phyloP scores from a whole-genome alignment of 2,113 vertebrate species.

The Thryonomys swinderianus region DNA sequence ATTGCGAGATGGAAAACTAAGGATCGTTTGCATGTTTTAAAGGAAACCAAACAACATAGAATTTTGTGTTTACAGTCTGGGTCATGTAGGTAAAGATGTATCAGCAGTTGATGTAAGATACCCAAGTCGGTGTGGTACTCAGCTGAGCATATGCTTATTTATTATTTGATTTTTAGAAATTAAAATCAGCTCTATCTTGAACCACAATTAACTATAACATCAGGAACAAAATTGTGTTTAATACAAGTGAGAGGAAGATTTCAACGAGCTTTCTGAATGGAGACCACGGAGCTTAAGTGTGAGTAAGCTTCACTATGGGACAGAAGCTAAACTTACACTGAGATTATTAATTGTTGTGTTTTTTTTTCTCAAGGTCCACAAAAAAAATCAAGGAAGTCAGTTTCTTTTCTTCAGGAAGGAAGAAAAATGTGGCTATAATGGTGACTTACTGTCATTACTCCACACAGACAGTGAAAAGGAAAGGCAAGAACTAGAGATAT shows the following conservation, averaged over 20 bases:
- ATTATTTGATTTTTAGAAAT: not conserved
- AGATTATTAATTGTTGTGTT: not conserved
- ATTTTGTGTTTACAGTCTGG: not conserved
- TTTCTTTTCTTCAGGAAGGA: not conserved
- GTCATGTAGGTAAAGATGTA: not conserved
- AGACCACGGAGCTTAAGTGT: not conserved
- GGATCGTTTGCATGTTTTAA: not conserved
- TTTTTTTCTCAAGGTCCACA: not conserved
- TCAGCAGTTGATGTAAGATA: not conserved
- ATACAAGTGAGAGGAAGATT: slow-evolving; percentile 74
- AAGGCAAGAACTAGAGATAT: not conserved
- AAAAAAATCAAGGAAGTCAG: not conserved
- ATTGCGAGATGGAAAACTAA: not conserved
- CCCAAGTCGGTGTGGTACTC: not conserved
- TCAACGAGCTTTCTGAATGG: slow-evolving; percentile 71
- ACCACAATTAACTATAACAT: not conserved
- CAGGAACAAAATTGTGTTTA: not conserved
- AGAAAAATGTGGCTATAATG: not conserved
- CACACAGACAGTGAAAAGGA: not conserved
- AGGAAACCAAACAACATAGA: not conserved
- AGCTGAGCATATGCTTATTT: not conserved
- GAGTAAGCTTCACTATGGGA: not conserved
- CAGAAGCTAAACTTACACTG: not conserved
- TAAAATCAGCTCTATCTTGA: not conserved
- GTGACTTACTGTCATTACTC: not conserved